Evolutionary conservation across 92 coral and sea anemone species (phyloP), one percentile per base, ranked within the genome.

Genomic region (Umimayanthus kanabou): DNA sequence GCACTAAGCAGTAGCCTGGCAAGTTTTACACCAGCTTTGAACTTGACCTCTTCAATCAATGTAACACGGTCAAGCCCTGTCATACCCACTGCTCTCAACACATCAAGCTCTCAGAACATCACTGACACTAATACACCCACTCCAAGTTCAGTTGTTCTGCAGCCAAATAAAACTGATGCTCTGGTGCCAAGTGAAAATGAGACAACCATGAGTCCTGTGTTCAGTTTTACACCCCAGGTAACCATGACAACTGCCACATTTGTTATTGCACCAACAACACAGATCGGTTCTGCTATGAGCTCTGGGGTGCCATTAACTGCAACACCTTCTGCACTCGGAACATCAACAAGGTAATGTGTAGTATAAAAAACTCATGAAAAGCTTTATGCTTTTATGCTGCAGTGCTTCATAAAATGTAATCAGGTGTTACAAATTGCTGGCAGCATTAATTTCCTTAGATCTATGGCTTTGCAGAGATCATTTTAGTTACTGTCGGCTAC

Each of bases 341-440:
- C 78, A 15, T 69, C 66, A 2, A 15, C 87, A 83, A 83, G 87
- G 87, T 83, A 83, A 69, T 39, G 23, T 78, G 49, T n/a, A 53
- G n/a, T 73, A 11, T 39, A 5, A 26, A 29, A 13, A 72, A 6
- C 2, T 33, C 39, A 22, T 30, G 9, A 3, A 71, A 28, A 4
- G 8, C 9, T 28, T 26, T 8, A 9, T 37, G 6, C 33, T 69
- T 11, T n/a, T 37, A n/a, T n/a, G n/a, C n/a, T n/a, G n/a, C 39
- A 47, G 14, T 8, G 1, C 14, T 47, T 47, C 14, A 47, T 47
- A 6, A 47, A 47, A 47, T 47, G n/a, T 47, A 6, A 47, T 47
- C 11, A 10, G 11, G 1, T 47, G 53, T 47, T 47, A 10, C 53
- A 47, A 47, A 8, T 47, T 47, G 0, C 10, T 47, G 14, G 2